Conservation (phyloP, 1,140 invertebrate genomes). For the Listronotus oregonensis region DNA sequence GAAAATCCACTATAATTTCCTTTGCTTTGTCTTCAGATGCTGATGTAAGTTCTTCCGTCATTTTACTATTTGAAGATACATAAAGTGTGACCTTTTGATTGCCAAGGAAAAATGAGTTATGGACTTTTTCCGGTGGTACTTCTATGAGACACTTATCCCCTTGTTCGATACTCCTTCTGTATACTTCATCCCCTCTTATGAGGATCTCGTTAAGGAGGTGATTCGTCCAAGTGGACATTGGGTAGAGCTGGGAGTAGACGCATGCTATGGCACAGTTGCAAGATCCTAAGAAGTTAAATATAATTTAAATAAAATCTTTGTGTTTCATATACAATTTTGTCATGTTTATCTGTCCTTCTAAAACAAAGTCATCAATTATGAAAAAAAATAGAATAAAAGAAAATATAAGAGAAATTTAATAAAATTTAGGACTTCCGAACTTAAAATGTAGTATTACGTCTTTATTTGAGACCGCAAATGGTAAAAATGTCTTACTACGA, state of each 20-base stretch:
- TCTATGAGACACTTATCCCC: slow-evolving; percentile 36
- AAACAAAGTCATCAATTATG: too few relatives aligned
- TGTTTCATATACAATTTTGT: too few relatives aligned
- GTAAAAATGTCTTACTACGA: too few relatives aligned
- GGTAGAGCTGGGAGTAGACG: slow-evolving; percentile 42
- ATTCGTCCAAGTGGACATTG: slow-evolving; percentile 44
- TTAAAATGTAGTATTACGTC: too few relatives aligned
- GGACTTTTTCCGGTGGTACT: slow-evolving; percentile 37
- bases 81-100: slow-evolving; percentile 41
- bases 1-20: slow-evolving; percentile 25
- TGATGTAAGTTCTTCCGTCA: slow-evolving; percentile 20
- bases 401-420: too few relatives aligned
- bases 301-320: neutral
- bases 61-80: slow-evolving; percentile 20
- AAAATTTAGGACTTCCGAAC: too few relatives aligned
- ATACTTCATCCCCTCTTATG: slow-evolving; percentile 43
- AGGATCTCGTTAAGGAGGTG: slow-evolving; percentile 45
- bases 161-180: slow-evolving; percentile 38
- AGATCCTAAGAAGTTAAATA: slow-evolving; percentile 31
- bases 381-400: too few relatives aligned
- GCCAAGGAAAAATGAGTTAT: slow-evolving; percentile 39
- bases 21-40: slow-evolving; percentile 28
- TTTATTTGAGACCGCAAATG: too few relatives aligned
- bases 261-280: slow-evolving; percentile 48
- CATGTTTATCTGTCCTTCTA: too few relatives aligned